Percentiles rank a stretch among this genome's conserved stretches.
Evolutionary conservation across 2,797 vertebrate genomes (phyloP).

Genomic region (Emydoidea blandingii): DNA sequence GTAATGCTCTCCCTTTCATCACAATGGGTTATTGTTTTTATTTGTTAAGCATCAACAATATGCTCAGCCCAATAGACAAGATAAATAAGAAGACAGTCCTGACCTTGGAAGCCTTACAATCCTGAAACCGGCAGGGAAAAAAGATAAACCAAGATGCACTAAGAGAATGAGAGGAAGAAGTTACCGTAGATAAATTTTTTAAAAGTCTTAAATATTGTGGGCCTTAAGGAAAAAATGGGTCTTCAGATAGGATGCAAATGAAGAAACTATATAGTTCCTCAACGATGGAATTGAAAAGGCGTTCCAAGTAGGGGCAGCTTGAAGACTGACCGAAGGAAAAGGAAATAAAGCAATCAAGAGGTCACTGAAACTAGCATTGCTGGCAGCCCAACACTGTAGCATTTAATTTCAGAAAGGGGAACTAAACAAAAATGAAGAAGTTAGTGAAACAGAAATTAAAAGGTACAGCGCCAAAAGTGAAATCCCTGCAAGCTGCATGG

Average conservation of each 20-base stretch:
- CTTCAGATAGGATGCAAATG: not conserved
- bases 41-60: not conserved
- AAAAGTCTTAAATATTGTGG: not conserved
- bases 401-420: too few relatives aligned
- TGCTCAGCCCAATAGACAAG: not conserved
- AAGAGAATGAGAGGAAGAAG: not conserved
- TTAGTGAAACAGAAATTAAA: too few relatives aligned
- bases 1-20: not conserved
- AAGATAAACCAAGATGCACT: too few relatives aligned
- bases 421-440: too few relatives aligned
- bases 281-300: too few relatives aligned
- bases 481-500: too few relatives aligned
- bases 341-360: not conserved
- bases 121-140: not conserved
- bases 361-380: too few relatives aligned
- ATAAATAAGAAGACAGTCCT: not conserved
- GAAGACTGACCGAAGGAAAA: not conserved
- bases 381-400: too few relatives aligned
- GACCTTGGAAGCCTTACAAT: not conserved
- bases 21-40: not conserved
- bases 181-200: accelerated
- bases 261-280: not conserved
- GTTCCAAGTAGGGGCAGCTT: too few relatives aligned
- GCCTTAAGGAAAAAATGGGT: not conserved
- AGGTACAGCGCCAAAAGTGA: too few relatives aligned